These are phyloP conservation scores for Pseudopleuronectes americanus DNA, from an alignment of 2,797 vertebrate genomes.

Conservation along the genomic window DNA sequence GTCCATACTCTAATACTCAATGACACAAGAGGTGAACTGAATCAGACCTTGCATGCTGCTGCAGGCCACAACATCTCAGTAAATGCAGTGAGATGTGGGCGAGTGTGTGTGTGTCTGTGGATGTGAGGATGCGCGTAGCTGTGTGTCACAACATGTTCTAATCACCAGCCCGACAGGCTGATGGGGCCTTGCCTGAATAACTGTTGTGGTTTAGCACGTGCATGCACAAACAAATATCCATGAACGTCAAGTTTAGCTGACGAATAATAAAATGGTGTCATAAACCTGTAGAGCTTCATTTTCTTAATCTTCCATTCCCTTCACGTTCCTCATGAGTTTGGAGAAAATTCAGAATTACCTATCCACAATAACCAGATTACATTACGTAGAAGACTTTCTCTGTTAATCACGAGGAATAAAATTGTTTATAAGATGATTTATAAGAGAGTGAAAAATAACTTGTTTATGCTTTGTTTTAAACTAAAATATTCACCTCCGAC, in stretches of 20 bases:
- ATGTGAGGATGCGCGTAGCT: constrained; percentile 40
- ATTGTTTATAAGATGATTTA: constrained; percentile 5
- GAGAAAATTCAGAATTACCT: background rate
- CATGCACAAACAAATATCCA: background rate
- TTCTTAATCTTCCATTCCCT: constrained; percentile 6
- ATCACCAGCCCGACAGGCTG: constrained; percentile 63
- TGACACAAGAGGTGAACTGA: constrained; percentile 76
- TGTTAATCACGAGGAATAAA: background rate
- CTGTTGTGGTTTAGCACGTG: constrained; percentile 11
- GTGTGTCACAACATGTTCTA: constrained; percentile 68
- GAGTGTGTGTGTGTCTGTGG: constrained; percentile 29
- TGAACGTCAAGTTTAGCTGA: constrained; percentile 21
- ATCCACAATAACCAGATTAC: constrained; percentile 23
- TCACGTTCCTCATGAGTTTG: background rate
- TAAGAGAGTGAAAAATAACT: background rate
- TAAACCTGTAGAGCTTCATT: constrained; percentile 16
- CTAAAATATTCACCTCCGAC: background rate
- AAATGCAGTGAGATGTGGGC: constrained; percentile 26
- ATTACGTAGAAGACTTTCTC: background rate
- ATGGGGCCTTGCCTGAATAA: constrained; percentile 47
- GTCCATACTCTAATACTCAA: constrained; percentile 68
- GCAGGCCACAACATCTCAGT: constrained; percentile 67
- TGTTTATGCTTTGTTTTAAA: background rate
- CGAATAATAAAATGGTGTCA: constrained; percentile 45
- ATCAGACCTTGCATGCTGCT: constrained; percentile 66